These are phyloP conservation scores for Hylaeus anthracinus DNA, from an alignment of 1,140 invertebrate species.

Conservation along the genomic window DNA sequence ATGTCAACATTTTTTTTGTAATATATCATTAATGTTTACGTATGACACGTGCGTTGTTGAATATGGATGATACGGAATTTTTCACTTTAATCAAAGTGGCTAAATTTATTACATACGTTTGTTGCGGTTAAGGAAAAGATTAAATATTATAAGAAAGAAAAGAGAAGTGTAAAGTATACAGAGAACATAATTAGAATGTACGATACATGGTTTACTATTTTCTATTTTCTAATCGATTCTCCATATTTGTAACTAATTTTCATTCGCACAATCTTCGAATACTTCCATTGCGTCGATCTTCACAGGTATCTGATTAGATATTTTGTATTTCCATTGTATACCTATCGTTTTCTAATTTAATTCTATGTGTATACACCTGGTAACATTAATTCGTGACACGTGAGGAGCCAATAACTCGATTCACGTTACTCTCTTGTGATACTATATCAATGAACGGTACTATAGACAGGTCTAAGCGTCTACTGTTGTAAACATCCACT, in stretches of 20 bases:
- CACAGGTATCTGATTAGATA: not conserved
- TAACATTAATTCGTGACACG: too few relatives aligned
- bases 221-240: conserved; percentile 12
- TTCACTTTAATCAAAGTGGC: not conserved
- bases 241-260: not conserved
- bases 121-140: not conserved
- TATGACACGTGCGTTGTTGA: not conserved
- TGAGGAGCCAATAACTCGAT: too few relatives aligned
- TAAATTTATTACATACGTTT: conserved; percentile 5
- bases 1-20: not conserved
- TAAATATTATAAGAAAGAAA: not conserved
- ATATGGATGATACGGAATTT: not conserved
- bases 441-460: too few relatives aligned
- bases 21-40: not conserved
- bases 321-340: not conserved
- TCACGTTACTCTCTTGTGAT: too few relatives aligned
- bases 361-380: not conserved
- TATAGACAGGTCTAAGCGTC: too few relatives aligned
- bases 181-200: conserved; percentile 20
- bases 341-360: not conserved
- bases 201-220: not conserved
- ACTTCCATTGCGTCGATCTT: not conserved
- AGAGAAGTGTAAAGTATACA: conserved; percentile 15
- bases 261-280: conserved; percentile 10
- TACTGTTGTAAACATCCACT: too few relatives aligned